Base-by-base conservation (phyloP, 37 sponge, comb jelly and placozoan species). In the Bolinopsis microptera region DNA sequence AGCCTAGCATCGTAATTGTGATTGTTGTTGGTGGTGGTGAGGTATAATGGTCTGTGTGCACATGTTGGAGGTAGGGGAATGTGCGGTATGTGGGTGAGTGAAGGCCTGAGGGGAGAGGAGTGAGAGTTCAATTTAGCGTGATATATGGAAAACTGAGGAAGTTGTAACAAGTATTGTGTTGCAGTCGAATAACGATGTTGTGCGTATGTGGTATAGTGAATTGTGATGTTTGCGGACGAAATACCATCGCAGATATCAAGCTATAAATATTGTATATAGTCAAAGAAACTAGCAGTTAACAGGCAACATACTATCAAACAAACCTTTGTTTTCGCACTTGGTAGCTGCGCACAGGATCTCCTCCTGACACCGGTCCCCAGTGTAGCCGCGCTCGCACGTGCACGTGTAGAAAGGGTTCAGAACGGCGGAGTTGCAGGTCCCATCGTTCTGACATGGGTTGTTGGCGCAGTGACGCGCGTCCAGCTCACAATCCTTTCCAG, bases 391-490 rank as follows among this genome's bases (percentile, higher is more conserved):
- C 35, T 24, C 35, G 38, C 82, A 80, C 82, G 82, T 80, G 82
- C 82, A 80, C 16, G 35, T 80, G 38, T 36, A 80, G 82, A 30
- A 80, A 0, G 82, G 82, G 8, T 16, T 0, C 32, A 5, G 1
- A 22, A 5, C 2, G 82, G 37, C 30, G 32, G 37, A 3, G 37
- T 2, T 22, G 37, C 82, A 80, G 2, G 82, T 23, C 0, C 82
- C 82, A 8, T 36, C 82, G 36, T 80, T 24, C 16, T 80, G 32
- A 33, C 82, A 80, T 9, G 82, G 82, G 38, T 80, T 80, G 82
- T 80, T 80, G 21, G 24, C 37, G 38, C 82, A 80, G 38, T 80
- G 22, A 3, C 37, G 3, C 23, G 82, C 82, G 38, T 35, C 38
- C 35, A 80, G 38, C 2, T 34, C 82, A 80, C 82, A 80, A 1